Evolutionary conservation across 2,113 vertebrate genomes (phyloP), one percentile per base, ranked within the genome.

Genomic region (Taxidea taxus): DNA sequence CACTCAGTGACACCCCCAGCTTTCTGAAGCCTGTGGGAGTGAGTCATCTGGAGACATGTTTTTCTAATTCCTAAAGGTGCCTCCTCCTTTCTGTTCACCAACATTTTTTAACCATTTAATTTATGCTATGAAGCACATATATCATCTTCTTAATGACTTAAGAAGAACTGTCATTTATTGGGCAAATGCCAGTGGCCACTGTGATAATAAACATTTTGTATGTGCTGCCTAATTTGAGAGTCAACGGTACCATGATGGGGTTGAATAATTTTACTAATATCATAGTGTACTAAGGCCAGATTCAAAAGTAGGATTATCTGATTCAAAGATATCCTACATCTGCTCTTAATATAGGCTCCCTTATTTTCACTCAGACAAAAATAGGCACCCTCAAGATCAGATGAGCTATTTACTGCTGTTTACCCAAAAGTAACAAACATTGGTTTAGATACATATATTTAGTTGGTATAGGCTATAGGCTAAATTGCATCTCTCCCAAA

Each of bases 71-170:
- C 87, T 77, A 14, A 70, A 88, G 49, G 34, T 75, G 14, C 80
- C 95, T 95, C 68, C 47, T 66, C 20, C 68, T 90, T 87, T 94
- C 51, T 60, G 56, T 25, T 85, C 49, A 87, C 27, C 13, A 66
- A 15, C 25, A 20, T 31, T 81, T 93, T 94, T 44, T 21, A 60
- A 64, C 34, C 6, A 64, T 78, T 90, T 85, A 77, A 74, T 80
- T 86, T 93, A 37, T 78, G 78, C 21, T 47, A 29, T 25, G 60
- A 56, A 64, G 6, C 51, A 80, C n/a, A n/a, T 27, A 47, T 37
- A 4, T 81, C 27, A 84, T 83, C 94, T 92, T 80, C 39, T 92
- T 60, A 82, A 87, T 60, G 92, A 87, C 42, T 91, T 58, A 87
- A 60, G 5, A 72, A 85, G 60, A 58, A 37, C 21, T 39, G 15